Base-by-base conservation (phyloP, 2,113 vertebrate species). In the Tor tambroides region DNA sequence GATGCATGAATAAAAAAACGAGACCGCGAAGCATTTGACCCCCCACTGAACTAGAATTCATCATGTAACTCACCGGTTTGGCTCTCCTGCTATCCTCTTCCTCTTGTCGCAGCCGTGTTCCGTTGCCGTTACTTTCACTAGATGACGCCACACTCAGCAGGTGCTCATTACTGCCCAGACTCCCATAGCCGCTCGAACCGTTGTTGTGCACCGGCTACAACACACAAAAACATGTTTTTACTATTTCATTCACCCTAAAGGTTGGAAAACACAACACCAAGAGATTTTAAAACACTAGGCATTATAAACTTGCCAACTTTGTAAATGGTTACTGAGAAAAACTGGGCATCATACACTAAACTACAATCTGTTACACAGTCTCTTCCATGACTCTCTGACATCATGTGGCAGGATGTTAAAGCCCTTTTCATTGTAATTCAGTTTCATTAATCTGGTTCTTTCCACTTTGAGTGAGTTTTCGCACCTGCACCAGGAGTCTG, bases 131-230 rank as follows among this genome's bases (percentile, higher is more conserved):
- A 91, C 96, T 97, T 87, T 98, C 97, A 10, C 95, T 97, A 72
- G 97, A 98, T 9, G 97, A 97, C 10, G 96, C 95, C 91, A 96
- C 92, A n/a, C 96, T 96, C 94, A 97, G 92, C 61, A 96, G 93
- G 51, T 96, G 96, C 79, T 97, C 97, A 0, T 96, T 97, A 94
- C 97, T 98, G 86, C 95, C 95, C 63, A 98, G 90, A 90, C 97
- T 98, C 21, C 96, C 95, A 10, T 98, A 97, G 86, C 97, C 96
- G 6, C 96, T 98, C 80, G 97, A 98, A 76, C 96, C 94, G 10
- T 95, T 96, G 93, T 95, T 97, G 91, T 97, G 96, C 38, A 99
- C 96, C 0, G 98, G 97, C 98, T 99, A 91, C 65, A 76, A 38
- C 56, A 61, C 76, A 75, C 15, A 12, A 54, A 67, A 51, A 8